Base-by-base conservation (phyloP, 2,113 vertebrate genomes). In the Bubo bubo region DNA sequence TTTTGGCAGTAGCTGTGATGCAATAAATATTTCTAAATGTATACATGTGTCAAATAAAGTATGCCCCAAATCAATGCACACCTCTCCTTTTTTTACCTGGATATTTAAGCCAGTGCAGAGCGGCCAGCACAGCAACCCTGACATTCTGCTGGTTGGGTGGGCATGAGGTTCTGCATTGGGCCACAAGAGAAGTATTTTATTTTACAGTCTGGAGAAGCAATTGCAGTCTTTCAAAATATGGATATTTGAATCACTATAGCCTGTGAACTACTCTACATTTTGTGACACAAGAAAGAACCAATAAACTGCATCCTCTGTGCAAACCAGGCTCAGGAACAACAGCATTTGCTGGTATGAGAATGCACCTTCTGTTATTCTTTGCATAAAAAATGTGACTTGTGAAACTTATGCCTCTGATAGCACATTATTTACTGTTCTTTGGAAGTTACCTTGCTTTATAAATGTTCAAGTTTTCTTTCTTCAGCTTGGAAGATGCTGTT, bases 121-220 rank as follows among this genome's bases (percentile, higher is more conserved):
- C 2, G 1, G 12, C 49, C 17, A 49, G 19, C 14, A 22, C 4
- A 67, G 34, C 43, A 21, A 18, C 0, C 2, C 14, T 59, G 49
- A n/a, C 62, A 23, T 55, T 74, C 53, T 70, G 19, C 39, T 71
- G 27, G 5, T 64, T 63, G 64, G 32, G 27, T 39, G 50, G 19
- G 32, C 37, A 9, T 27, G 10, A 72, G 8, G 22, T 14, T 91
- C 35, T 68, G 52, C 34, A 22, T 2, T 72, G 37, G 32, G 37
- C 19, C 28, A 32, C 6, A 32, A 37, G 28, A 32, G 45, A 75
- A 86, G 17, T 35, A n/a, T 73, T 93, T 75, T 49, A 28, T 47
- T 90, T 84, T 43, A 21, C 32, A 41, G 2, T 24, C 27, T 85
- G 28, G 49, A 53, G 55, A 94, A 83, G 45, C n/a, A 70, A 35